Conservation (phyloP, 2,888 invertebrate species). For the Eurytoma adleriae region DNA sequence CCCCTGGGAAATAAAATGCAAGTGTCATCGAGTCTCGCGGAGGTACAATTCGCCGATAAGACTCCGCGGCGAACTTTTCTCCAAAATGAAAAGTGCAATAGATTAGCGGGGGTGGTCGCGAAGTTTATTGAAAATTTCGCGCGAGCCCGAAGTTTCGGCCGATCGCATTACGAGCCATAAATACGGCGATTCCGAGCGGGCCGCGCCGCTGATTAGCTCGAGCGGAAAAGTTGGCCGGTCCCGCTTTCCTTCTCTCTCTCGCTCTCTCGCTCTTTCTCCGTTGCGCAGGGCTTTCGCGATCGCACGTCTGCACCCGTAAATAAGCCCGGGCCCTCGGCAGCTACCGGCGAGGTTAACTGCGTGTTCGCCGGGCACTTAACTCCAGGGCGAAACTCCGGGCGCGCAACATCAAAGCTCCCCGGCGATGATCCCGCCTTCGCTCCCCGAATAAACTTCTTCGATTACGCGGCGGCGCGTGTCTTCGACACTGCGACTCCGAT, state of each 20-base stretch:
- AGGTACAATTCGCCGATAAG: no score
- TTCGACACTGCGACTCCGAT: constrained; percentile 6
- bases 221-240: constrained; percentile 13
- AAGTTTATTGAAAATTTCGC: constrained; percentile 38
- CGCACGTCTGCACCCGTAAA: constrained; percentile 56
- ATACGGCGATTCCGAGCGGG: constrained; percentile 36
- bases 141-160: neutral
- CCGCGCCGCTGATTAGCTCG: constrained; percentile 57
- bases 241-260: neutral
- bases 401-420: constrained; percentile 45
- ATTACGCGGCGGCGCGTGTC: constrained; percentile 43
- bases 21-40: no score
- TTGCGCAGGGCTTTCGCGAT: neutral
- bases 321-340: constrained; percentile 37
- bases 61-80: constrained; percentile 4
- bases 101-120: constrained; percentile 1
- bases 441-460: constrained; percentile 50
- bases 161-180: constrained; percentile 16
- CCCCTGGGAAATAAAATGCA: no score
- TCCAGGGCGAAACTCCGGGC: constrained; percentile 17
- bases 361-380: constrained; percentile 44
- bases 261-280: no score
- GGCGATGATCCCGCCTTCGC: constrained; percentile 27
- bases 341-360: constrained; percentile 40
- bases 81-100: constrained; percentile 37